Conservation (phyloP, 2,113 vertebrate genomes). For the Triplophysa tibetana region DNA sequence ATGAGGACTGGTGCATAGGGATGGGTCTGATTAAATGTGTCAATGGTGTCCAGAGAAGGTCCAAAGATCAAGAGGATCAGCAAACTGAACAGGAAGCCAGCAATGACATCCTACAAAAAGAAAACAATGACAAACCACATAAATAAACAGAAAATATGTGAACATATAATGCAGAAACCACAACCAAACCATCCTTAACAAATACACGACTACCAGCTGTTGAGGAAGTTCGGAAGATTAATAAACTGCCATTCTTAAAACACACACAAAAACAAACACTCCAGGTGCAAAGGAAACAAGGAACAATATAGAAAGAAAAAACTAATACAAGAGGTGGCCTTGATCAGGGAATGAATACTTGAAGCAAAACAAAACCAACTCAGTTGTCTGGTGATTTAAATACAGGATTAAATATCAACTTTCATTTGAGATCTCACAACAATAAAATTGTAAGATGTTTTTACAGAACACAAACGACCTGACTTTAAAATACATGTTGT, state of each 20-base stretch:
- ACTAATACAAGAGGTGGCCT: no score
- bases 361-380: no score
- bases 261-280: neutral
- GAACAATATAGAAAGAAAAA: neutral
- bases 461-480: no score
- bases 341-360: no score
- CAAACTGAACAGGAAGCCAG: conserved; percentile 85
- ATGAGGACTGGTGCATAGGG: conserved; percentile 84
- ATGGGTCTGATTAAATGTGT: conserved; percentile 85
- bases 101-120: conserved; percentile 83
- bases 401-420: no score
- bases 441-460: no score
- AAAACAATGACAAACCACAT: neutral
- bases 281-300: neutral
- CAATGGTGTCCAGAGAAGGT: conserved; percentile 84
- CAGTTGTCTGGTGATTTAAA: no score
- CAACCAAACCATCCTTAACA: no score
- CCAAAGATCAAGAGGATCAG: conserved; percentile 87
- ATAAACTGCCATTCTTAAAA: neutral
- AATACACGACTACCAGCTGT: neutral
- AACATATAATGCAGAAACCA: no score
- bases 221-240: neutral
- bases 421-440: no score
- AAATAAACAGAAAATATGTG: neutral
- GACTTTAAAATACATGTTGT: no score